These are phyloP conservation scores for Gracilinanus agilis DNA, from an alignment of 2,113 vertebrate species.

Conservation along the genomic window DNA sequence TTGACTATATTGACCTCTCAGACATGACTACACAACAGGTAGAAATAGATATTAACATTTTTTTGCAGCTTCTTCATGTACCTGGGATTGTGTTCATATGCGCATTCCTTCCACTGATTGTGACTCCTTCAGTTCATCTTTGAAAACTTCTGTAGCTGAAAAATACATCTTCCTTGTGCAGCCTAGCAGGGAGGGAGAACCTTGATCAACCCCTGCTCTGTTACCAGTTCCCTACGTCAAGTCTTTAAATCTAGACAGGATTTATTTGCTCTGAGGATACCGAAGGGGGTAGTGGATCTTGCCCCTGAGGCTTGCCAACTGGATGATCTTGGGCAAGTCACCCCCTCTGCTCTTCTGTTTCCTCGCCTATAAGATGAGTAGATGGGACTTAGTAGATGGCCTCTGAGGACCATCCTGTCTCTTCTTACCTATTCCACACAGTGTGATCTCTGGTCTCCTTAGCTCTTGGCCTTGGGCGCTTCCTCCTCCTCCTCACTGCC, in stretches of 20 bases:
- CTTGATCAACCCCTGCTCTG: neutral
- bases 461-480: neutral
- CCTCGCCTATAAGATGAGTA: neutral
- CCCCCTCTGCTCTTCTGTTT: neutral
- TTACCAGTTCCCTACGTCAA: neutral
- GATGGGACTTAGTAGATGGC: neutral
- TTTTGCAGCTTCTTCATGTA: neutral
- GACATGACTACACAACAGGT: neutral
- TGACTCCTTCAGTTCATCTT: neutral
- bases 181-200: neutral
- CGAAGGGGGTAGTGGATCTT: neutral
- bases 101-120: neutral
- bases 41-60: neutral
- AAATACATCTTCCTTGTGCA: neutral
- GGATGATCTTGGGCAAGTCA: neutral
- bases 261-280: neutral
- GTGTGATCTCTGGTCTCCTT: neutral
- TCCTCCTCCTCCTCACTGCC: neutral
- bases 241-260: neutral
- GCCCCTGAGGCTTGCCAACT: neutral
- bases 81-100: neutral
- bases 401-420: too few species aligned
- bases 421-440: neutral
- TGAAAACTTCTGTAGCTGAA: neutral
- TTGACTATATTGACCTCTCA: too few species aligned